Base-by-base conservation (phyloP, 2,113 vertebrate species). In the Callopanchax toddi region DNA sequence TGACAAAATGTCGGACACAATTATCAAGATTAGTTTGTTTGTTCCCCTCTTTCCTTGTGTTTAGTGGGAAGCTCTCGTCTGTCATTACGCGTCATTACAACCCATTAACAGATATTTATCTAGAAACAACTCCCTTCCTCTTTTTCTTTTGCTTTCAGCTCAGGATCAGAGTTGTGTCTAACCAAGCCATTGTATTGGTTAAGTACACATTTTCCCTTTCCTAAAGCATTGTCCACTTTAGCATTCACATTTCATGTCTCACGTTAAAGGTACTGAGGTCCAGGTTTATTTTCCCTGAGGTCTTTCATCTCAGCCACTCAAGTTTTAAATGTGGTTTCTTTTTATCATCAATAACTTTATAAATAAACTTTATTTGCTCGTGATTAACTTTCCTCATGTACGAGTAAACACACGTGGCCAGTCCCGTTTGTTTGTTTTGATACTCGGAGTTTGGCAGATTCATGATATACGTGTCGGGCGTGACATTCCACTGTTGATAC, bases 101-200 rank as follows among this genome's bases (percentile, higher is more conserved):
- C 60, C 91, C 91, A 93, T 93, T 93, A 93, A 60, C 86, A 86
- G 79, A 86, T 91, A 92, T 92, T 92, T 93, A 91, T 92, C 89
- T 91, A 63, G 80, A 86, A 86, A 77, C 90, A 69, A 85, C 85
- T 89, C 91, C 87, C 84, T 90, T 92, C 84, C 87, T 89, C 81
- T 73, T 80, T 84, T 67, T 71, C 79, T 82, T 83, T 50, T 50
- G 78, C 76, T 68, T 74, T 67, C 76, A 63, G 40, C 85, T 74
- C 43, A 67, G 83, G 54, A 75, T 61, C 29, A 50, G 49, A 66
- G 22, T 58, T 46, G 36, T 34, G 55, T 62, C 43, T 75, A 60
- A 60, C 71, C 22, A 15, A 74, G 44, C 75, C 82, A 81, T 88
- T 91, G 88, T 91, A 87, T 82, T 39, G 70, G 43, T 60, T 59